Percentiles rank a stretch among this genome's conserved stretches.
These are phyloP conservation scores for Cremastinae sp. DNA, from an alignment of 2,888 invertebrate genomes.

Conservation along the genomic window DNA sequence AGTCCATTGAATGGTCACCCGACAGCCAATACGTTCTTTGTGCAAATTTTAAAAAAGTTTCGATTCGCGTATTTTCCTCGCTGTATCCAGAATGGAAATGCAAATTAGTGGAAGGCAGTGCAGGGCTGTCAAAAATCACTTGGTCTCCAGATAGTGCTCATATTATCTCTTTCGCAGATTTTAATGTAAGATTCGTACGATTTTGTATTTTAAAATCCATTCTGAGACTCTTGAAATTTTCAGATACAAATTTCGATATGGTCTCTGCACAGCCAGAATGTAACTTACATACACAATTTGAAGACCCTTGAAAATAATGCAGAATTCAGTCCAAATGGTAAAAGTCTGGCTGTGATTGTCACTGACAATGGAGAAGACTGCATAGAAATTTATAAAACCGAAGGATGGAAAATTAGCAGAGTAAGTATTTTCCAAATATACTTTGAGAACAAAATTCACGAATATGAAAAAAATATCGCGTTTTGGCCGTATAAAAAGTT, in stretches of 20 bases:
- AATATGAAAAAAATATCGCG: not conserved
- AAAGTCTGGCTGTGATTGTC: conserved; percentile 70
- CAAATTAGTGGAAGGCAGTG: conserved; percentile 82
- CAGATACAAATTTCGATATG: conserved; percentile 76
- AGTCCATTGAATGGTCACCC: conserved; percentile 78
- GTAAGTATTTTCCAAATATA: conserved; percentile 67
- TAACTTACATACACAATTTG: conserved; percentile 72
- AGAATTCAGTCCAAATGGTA: conserved; percentile 70
- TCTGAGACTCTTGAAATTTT: conserved; percentile 18
- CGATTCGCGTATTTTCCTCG: conserved; percentile 81
- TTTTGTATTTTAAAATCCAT: too few species aligned
- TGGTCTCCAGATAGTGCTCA: conserved; percentile 82
- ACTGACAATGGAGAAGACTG: conserved; percentile 68
- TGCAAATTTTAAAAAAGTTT: conserved; percentile 72
- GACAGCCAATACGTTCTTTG: conserved; percentile 77
- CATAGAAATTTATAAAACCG: conserved; percentile 75
- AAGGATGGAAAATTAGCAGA: conserved; percentile 74
- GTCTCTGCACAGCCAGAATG: conserved; percentile 70
- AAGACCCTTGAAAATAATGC: conserved; percentile 72
- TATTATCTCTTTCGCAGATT: conserved; percentile 82
- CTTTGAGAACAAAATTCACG: conserved; percentile 14
- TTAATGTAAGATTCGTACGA: conserved; percentile 81
- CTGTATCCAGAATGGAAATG: conserved; percentile 82
- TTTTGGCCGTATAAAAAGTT: not conserved
- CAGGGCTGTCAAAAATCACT: conserved; percentile 80